Conservation (phyloP, 2,113 vertebrate genomes). For the Calyptomena viridis region DNA sequence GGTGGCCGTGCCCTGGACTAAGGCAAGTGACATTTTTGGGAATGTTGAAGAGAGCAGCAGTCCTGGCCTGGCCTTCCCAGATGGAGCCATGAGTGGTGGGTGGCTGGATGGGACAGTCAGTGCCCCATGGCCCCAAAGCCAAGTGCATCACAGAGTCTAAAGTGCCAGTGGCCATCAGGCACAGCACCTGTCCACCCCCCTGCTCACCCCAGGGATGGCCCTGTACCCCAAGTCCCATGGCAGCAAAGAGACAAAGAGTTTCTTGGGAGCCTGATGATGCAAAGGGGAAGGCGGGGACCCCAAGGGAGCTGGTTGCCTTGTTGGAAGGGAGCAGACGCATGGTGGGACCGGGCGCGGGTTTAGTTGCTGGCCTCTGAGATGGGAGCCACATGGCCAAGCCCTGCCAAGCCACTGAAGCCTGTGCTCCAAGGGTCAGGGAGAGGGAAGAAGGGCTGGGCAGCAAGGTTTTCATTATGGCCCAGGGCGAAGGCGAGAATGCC, state of each 20-base stretch:
- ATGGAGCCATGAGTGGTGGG: accelerated
- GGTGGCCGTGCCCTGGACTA: neutral
- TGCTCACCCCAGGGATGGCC: neutral
- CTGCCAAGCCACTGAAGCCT: slow-evolving; percentile 72
- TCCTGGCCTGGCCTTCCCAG: neutral
- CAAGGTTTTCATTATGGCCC: slow-evolving; percentile 84
- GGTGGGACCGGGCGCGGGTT: neutral
- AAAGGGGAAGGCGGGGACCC: neutral
- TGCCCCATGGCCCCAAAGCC: neutral
- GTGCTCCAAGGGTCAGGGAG: slow-evolving; percentile 89
- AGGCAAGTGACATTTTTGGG: slow-evolving; percentile 2
- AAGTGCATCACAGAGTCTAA: neutral
- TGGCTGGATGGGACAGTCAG: neutral
- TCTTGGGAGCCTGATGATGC: neutral
- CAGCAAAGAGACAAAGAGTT: accelerated
- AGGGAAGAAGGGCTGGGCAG: slow-evolving; percentile 84
- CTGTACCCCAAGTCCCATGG: accelerated
- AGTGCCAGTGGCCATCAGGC: neutral
- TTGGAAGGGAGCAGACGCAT: neutral
- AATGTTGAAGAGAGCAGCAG: neutral
- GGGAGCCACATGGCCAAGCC: slow-evolving; percentile 81
- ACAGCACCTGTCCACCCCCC: neutral
- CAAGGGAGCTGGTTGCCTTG: neutral
- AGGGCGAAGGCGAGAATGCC: slow-evolving; percentile 88
- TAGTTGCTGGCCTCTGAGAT: slow-evolving; percentile 89